These are phyloP conservation scores for Morus bassanus DNA, from an alignment of 2,797 vertebrate genomes.

Conservation along the genomic window DNA sequence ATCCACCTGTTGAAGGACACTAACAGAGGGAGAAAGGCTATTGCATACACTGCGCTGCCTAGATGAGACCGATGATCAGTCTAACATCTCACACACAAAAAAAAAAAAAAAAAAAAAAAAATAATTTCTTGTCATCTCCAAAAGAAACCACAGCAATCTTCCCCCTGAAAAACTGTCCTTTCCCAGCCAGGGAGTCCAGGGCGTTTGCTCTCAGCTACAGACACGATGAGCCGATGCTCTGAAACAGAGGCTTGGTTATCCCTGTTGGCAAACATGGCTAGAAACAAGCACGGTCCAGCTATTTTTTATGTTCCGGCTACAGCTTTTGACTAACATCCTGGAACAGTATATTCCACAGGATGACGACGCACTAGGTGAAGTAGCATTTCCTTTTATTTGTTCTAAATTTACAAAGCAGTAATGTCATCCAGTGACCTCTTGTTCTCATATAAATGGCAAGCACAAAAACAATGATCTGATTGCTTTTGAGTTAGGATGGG, in stretches of 20 bases:
- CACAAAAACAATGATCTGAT: background rate
- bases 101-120: background rate
- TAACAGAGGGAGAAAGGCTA: background rate
- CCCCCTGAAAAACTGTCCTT: background rate
- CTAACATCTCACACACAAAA: background rate
- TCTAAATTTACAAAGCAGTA: conserved; percentile 65
- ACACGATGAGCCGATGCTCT: background rate
- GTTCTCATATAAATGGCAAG: conserved; percentile 10
- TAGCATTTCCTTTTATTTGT: conserved; percentile 66
- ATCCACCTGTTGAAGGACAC: background rate
- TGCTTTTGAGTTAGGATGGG: background rate
- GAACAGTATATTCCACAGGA: conserved; percentile 59
- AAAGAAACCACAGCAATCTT: background rate
- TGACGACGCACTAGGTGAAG: conserved; percentile 59
- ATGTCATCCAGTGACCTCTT: conserved; percentile 61
- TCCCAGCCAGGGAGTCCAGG: background rate
- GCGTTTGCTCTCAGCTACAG: background rate
- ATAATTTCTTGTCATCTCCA: background rate
- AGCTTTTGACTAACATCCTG: conserved; percentile 60
- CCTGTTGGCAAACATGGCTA: background rate
- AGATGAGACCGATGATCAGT: background rate
- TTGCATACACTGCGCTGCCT: fast-evolving
- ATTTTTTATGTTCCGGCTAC: background rate
- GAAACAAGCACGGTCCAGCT: background rate
- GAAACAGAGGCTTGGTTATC: background rate